Evolutionary conservation across 2,113 vertebrate species (phyloP).

Genomic region (Peromyscus maniculatus): DNA sequence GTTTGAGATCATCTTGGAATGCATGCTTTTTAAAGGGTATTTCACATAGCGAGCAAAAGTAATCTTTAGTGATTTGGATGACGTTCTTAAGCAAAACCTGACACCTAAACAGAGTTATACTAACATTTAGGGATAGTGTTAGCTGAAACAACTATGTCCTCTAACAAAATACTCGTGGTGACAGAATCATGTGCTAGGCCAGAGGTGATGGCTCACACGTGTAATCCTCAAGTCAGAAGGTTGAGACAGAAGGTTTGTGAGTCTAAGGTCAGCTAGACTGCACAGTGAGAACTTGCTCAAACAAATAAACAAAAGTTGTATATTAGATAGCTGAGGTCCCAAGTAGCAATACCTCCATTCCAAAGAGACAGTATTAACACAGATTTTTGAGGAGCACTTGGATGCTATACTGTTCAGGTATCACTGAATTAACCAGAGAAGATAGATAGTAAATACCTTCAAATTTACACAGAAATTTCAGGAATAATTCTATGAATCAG

Average conservation of each 20-base stretch:
- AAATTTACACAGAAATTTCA: constrained; percentile 13
- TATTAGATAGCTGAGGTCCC: neutral
- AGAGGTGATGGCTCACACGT: neutral
- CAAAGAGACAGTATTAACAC: neutral
- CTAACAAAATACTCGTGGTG: neutral
- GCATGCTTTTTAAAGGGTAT: neutral
- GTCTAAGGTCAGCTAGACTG: neutral
- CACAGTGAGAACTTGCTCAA: neutral
- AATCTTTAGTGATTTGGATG: neutral
- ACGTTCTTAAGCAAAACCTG: neutral
- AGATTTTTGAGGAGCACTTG: neutral
- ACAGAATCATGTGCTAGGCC: neutral
- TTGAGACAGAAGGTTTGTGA: neutral
- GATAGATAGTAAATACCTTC: constrained; percentile 3
- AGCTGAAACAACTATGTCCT: neutral
- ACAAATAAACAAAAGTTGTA: neutral
- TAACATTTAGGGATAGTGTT: neutral
- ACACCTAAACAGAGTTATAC: neutral
- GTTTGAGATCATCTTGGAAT: neutral
- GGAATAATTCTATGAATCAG: constrained; percentile 9
- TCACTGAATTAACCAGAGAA: neutral
- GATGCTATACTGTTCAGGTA: neutral
- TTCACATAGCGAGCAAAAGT: neutral
- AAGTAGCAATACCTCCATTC: neutral
- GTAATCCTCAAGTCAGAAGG: too few species aligned